Evolutionary conservation across 2,113 vertebrate species (phyloP), one percentile per base, ranked within the genome.

Genomic region (Ctenomys sociabilis): DNA sequence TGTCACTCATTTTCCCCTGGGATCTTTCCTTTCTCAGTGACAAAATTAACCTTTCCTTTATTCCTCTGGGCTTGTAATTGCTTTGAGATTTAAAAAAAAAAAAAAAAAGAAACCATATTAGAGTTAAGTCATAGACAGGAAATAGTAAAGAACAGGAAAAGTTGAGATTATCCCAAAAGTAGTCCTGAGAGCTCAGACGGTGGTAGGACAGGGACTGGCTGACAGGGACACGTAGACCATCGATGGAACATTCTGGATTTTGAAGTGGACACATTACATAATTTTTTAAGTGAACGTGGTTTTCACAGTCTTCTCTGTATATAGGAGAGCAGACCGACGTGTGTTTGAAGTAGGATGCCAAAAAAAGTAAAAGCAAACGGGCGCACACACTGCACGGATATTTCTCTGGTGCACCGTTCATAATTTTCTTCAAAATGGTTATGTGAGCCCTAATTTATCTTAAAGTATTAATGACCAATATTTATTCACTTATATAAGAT

Each of bases 361-460:
- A 37, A 45, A 26, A 7, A 49, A 37, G 4, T 28, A 28, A 2
- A 14, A 10, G 4, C 45, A 32, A 1, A 5, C 9, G 32, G 12
- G 30, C 21, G 11, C 3, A 21, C 1, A 1, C 4, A 37, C 35
- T 28, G 35, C 7, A 26, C 61, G 16, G 16, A 7, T 13, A 16
- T 57, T 85, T 63, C 7, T 54, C 90, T 91, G 83, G 49, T 32
- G 75, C 37, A 21, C 73, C 11, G 43, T 84, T 77, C 43, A 77
- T 16, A 81, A 72, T 83, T 92, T 92, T 89, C 77, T 94, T n/a
- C 96, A 35, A 85, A 93, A 84, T 72, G 22, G 11, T 16, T 7
- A 21, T 37, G 7, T 54, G 82, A 35, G 64, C 64, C 94, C 40
- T 61, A 63, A 84, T 70, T 17, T 43, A 14, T 61, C 52, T 14